phyloP scores from a whole-genome alignment of 2,113 vertebrate genomes.

The Gadus macrocephalus region DNA sequence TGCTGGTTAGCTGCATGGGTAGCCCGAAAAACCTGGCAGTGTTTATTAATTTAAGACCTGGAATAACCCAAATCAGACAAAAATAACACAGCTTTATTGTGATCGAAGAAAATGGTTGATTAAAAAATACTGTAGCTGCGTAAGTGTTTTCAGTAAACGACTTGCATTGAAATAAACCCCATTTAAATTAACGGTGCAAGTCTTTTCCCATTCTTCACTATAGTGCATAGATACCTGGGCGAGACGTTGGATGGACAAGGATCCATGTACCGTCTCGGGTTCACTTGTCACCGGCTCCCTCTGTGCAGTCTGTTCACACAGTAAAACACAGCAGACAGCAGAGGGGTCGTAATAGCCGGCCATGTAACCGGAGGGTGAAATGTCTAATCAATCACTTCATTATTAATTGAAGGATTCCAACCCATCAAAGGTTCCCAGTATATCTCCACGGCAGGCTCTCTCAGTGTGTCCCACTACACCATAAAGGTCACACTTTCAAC shows the following conservation, averaged over 20 bases:
- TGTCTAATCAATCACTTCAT: constrained; percentile 65
- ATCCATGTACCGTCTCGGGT: constrained; percentile 47
- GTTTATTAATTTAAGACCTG: too few species aligned
- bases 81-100: too few species aligned
- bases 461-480: constrained; percentile 29
- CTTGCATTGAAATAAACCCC: too few species aligned
- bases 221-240: constrained; percentile 73
- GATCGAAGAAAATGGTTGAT: too few species aligned
- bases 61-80: too few species aligned
- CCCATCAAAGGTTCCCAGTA: constrained; percentile 46
- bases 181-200: too few species aligned
- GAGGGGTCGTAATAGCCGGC: background rate
- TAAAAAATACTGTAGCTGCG: too few species aligned
- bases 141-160: too few species aligned
- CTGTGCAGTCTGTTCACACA: constrained; percentile 36
- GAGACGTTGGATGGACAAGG: constrained; percentile 69
- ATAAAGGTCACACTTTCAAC: constrained; percentile 56
- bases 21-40: too few species aligned
- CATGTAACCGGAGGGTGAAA: constrained; percentile 31
- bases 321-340: constrained; percentile 33
- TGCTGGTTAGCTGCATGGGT: too few species aligned
- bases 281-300: constrained; percentile 27
- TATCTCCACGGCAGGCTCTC: constrained; percentile 52
- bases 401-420: constrained; percentile 65
- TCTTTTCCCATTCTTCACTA: too few species aligned